Evolutionary conservation across 2,113 vertebrate genomes (phyloP), one percentile per base, ranked within the genome.

Genomic region (Erpornis zantholeuca): DNA sequence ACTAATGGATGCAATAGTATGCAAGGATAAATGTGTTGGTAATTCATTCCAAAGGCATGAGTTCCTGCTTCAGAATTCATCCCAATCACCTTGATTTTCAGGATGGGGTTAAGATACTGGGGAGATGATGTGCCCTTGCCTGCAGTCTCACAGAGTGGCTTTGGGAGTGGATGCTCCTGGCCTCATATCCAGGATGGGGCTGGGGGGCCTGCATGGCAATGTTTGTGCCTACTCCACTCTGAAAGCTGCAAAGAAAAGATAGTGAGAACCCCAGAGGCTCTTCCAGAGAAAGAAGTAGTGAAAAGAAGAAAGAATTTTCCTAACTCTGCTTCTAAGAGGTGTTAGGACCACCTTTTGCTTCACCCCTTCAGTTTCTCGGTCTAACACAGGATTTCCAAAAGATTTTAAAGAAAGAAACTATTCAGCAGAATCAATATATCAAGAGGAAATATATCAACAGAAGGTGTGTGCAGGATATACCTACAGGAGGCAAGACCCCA

Each of bases 171-270:
- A 42, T 0, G 2, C 19, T n/a, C n/a, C 36, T 69, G 75, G 45
- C 23, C 40, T 49, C 45, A n/a, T 29, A 56, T 11, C 8, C 36
- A 70, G 82, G 54, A 24, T 1, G 2, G 33, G 5, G 7, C 0
- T 80, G 35, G 66, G 10, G 12, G 80, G 16, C 47, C 50, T 65
- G n/a, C 21, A 33, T 27, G 60, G 56, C 3, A 3, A 9, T 63
- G 42, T 40, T 54, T 27, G 27, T 90, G 60, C 29, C 19, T 52
- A 2, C 20, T 65, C 21, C 7, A 11, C 31, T 35, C 42, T 86
- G 35, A 82, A 81, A 78, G 52, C 64, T 81, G 60, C 75, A 45
- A 7, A 22, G 35, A 57, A 65, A 75, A 79, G 73, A n/a, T 4
- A 90, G 36, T 56, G 61, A 76, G 59, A 76, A 20, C 3, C 6